These are phyloP conservation scores for Eleginops maclovinus DNA, from an alignment of 2,113 vertebrate genomes.

Conservation along the genomic window DNA sequence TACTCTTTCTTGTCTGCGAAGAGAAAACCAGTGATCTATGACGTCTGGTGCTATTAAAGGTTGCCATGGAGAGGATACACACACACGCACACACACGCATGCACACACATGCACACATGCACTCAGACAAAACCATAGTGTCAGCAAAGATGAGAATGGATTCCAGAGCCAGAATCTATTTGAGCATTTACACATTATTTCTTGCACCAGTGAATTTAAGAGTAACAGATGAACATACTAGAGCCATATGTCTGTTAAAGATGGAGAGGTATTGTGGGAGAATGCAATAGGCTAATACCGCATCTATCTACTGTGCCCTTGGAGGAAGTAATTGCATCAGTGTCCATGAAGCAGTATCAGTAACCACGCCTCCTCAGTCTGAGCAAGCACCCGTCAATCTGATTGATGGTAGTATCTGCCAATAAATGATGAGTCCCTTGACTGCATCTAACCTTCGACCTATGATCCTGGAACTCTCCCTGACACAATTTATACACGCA, in stretches of 20 bases:
- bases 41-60: slow-evolving; percentile 50
- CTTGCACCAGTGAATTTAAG: not conserved
- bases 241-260: slow-evolving; percentile 16
- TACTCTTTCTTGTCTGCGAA: slow-evolving; percentile 23
- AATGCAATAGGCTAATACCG: slow-evolving; percentile 49
- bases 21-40: slow-evolving; percentile 60
- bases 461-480: slow-evolving; percentile 12
- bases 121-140: not conserved
- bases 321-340: slow-evolving; percentile 70
- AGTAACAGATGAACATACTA: not conserved
- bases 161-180: not conserved
- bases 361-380: slow-evolving; percentile 42
- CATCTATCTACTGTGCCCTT: slow-evolving; percentile 39
- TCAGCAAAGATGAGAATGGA: slow-evolving; percentile 27
- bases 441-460: slow-evolving; percentile 63
- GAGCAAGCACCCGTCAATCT: slow-evolving; percentile 47
- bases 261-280: slow-evolving; percentile 35
- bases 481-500: slow-evolving; percentile 45
- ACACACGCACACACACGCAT: not conserved
- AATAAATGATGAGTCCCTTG: slow-evolving; percentile 51
- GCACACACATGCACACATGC: not conserved
- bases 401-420: slow-evolving; percentile 66
- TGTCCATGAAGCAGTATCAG: slow-evolving; percentile 57
- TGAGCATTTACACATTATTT: not conserved
- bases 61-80: slow-evolving; percentile 47